phyloP scores from a whole-genome alignment of 53 echinoderm and acorn worm genomes.

The Patiria pectinifera region DNA sequence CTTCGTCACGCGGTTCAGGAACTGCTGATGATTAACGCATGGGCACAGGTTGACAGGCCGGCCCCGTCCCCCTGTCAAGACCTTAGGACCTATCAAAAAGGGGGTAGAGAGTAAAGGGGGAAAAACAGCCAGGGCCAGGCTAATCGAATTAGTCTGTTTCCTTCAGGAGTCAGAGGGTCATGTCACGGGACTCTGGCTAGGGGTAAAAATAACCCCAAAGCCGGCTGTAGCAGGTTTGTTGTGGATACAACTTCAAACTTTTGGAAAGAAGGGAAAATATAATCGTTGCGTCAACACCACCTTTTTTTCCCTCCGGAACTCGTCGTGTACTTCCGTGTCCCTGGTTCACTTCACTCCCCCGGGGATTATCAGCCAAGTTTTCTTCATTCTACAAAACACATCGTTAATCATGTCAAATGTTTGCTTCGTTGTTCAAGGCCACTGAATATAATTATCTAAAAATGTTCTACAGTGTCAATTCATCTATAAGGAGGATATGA shows the following conservation, averaged over 20 bases:
- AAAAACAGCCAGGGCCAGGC: conserved; percentile 57
- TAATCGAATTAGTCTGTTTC: conserved; percentile 68
- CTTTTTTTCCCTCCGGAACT: not conserved
- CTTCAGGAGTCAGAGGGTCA: conserved; percentile 42
- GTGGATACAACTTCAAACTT: conserved; percentile 30
- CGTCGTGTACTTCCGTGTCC: conserved; percentile 29
- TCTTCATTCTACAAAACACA: not conserved
- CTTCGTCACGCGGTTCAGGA: conserved; percentile 58
- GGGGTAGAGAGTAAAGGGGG: not conserved
- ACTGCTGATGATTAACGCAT: conserved; percentile 47
- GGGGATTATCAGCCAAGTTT: not conserved
- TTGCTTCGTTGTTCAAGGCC: not conserved
- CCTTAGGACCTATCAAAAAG: not conserved
- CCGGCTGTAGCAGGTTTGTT: conserved; percentile 24
- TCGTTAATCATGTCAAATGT: not conserved
- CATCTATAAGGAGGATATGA: too few relatives aligned
- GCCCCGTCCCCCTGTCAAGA: conserved; percentile 53
- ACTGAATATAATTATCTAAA: not conserved
- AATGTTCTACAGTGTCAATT: not conserved
- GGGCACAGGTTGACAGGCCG: conserved; percentile 59
- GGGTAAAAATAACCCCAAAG: conserved; percentile 41
- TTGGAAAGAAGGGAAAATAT: not conserved
- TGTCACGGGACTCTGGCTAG: conserved; percentile 40
- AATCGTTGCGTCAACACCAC: conserved; percentile 13
- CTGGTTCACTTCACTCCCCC: not conserved